phyloP scores from a whole-genome alignment of 2,797 vertebrate genomes.

The Decapterus maruadsi region DNA sequence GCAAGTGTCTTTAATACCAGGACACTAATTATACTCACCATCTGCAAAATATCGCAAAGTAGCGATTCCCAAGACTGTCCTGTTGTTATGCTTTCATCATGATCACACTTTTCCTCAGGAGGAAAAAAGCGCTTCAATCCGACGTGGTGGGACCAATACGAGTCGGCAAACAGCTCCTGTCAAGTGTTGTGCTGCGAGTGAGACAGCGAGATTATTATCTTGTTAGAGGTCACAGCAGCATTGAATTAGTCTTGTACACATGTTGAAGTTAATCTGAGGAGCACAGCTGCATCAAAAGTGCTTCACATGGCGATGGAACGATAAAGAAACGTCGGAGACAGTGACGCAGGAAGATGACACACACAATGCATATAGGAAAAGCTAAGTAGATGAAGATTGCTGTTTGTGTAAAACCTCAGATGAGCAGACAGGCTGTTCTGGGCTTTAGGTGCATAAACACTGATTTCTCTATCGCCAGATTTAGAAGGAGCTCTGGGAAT shows the following conservation, averaged over 20 bases:
- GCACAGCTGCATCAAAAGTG: not conserved
- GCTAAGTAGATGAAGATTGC: conserved; percentile 17
- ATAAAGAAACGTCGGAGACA: not conserved
- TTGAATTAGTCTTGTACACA: conserved; percentile 13
- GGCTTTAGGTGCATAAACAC: conserved; percentile 44
- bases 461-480: conserved; percentile 35
- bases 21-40: conserved; percentile 79
- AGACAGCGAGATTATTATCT: conserved; percentile 39
- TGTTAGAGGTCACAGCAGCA: conserved; percentile 38
- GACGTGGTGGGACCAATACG: conserved; percentile 43
- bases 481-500: conserved; percentile 49
- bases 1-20: conserved; percentile 64
- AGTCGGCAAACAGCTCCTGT: conserved; percentile 46
- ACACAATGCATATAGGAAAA: conserved; percentile 2
- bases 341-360: not conserved
- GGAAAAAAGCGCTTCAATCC: conserved; percentile 17
- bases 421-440: conserved; percentile 44
- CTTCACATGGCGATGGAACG: not conserved
- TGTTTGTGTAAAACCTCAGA: conserved; percentile 42
- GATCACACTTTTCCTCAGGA: conserved; percentile 60
- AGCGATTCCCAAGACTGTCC: conserved; percentile 64
- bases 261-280: conserved; percentile 31
- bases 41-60: conserved; percentile 68
- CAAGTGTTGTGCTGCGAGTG: conserved; percentile 19
- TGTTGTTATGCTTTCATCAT: conserved; percentile 72